phyloP scores from a whole-genome alignment of 2,113 vertebrate species.

The Gorsachius goisagi region DNA sequence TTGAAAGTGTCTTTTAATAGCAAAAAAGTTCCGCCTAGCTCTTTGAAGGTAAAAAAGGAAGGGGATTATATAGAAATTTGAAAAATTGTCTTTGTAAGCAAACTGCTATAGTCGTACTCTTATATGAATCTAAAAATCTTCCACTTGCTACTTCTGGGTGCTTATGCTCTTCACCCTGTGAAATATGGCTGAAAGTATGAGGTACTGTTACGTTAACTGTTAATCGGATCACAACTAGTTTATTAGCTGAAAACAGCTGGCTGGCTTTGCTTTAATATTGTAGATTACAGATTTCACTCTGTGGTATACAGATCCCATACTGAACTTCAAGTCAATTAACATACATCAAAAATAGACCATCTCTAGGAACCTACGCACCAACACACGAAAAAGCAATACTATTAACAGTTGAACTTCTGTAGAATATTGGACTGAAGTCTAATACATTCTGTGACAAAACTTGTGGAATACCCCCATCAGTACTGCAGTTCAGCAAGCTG shows the following conservation, averaged over 20 bases:
- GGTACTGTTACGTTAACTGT: background rate
- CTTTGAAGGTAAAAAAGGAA: background rate
- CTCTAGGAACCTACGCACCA: background rate
- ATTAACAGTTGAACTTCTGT: background rate
- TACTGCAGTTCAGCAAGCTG: background rate
- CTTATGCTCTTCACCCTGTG: background rate
- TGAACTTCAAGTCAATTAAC: background rate
- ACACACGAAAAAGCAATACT: background rate
- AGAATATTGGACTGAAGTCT: background rate
- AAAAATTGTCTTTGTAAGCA: background rate
- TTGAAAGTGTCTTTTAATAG: background rate
- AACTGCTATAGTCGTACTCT: background rate
- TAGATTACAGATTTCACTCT: background rate
- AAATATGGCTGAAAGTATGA: background rate
- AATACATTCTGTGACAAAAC: background rate
- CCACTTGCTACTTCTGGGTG: background rate
- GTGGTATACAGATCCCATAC: background rate
- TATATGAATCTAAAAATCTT: background rate
- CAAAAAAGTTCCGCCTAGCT: background rate
- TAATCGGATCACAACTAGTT: background rate
- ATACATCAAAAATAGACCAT: background rate
- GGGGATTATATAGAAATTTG: background rate
- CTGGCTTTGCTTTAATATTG: background rate
- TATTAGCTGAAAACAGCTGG: background rate
- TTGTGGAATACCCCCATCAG: background rate